Base-by-base conservation (phyloP, 2,113 vertebrate species). In the Ammospiza nelsoni region DNA sequence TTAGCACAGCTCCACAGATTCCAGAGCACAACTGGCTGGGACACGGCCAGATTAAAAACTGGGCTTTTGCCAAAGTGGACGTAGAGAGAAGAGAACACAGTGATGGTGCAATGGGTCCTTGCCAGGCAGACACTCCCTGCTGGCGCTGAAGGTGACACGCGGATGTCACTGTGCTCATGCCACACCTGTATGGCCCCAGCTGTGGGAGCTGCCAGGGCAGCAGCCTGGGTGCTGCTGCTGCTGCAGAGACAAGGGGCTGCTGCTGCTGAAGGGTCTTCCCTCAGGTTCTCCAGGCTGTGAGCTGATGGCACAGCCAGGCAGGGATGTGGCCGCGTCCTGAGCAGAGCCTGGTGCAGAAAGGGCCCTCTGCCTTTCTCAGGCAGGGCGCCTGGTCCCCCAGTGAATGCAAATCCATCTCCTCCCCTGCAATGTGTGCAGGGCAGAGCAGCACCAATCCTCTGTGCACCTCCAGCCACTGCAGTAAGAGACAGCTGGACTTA, bases 161-260 rank as follows among this genome's bases (percentile, higher is more conserved):
- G 35, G 62, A 9, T 3, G 8, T 33, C 17, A 3, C 43, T 73
- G 23, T 29, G 76, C 21, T 61, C 58, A 23, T 31, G 18, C 35
- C 21, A 35, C 37, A 10, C 0, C 0, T 5, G 18, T 17, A 10
- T 0, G 3, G 23, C 14, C 49, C 24, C 0, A 0, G 4, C 5
- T 9, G 22, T 12, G 35, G 52, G 49, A 44, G 24, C 46, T 4
- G 1, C 74, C 46, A 9, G 51, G 27, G 33, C 2, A 6, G 76
- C 46, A 69, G 41, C 68, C 31, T 1, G 5, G 12, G 6, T 3
- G 8, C 14, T 33, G 33, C 33, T 78, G 78, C 33, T 41, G 41
- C 41, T 24, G 48, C 48, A 23, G n/a, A 41, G 35, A 41, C 33
- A 19, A 39, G 33, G 24, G 24, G 7, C 41, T 68, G 33, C 44